Conservation (phyloP, 1,140 invertebrate species). For the Panagrolaimus sp. region DNA sequence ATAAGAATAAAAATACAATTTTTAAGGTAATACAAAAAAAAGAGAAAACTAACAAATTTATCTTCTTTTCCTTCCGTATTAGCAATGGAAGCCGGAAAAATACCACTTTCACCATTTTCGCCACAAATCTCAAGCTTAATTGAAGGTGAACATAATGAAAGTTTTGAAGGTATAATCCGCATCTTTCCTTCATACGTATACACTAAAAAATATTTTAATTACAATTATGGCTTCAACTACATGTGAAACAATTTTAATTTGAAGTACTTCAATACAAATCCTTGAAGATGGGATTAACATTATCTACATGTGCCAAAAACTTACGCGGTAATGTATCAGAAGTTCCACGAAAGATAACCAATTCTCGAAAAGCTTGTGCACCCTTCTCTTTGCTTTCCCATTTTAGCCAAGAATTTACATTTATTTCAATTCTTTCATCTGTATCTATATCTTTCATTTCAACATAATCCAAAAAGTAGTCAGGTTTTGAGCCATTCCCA, state of each 20-base stretch:
- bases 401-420: conserved; percentile 37
- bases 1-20: no score
- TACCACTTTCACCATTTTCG: conserved; percentile 41
- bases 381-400: conserved; percentile 41
- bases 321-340: neutral
- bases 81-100: conserved; percentile 19
- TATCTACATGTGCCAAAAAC: no score
- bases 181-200: conserved; percentile 49
- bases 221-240: no score
- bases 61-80: neutral
- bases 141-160: conserved; percentile 14
- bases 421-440: conserved; percentile 38
- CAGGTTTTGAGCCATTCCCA: conserved; percentile 32
- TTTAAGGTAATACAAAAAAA: no score
- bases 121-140: conserved; percentile 37
- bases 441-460: conserved; percentile 40
- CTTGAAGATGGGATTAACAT: no score
- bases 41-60: no score
- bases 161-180: conserved; percentile 4
- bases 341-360: conserved; percentile 30
- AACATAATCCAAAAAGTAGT: conserved; percentile 36
- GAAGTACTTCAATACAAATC: no score
- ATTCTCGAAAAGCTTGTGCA: conserved; percentile 39
- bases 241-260: no score
- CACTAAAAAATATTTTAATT: neutral